Evolutionary conservation across 1,140 invertebrate genomes (phyloP), one percentile per base, ranked within the genome.

Genomic region (Dinothrombium tinctorium): DNA sequence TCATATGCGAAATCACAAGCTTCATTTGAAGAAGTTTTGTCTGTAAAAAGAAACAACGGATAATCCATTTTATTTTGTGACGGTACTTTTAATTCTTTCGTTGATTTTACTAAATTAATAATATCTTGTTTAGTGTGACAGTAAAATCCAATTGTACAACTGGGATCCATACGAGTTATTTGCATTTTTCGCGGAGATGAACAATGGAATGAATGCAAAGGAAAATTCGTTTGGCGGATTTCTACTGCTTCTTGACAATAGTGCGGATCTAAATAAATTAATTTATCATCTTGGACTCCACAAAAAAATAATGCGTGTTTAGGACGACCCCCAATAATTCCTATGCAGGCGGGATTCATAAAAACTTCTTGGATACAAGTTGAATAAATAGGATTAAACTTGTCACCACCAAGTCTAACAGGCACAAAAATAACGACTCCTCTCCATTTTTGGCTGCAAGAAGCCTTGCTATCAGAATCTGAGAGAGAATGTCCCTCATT

Each of bases 291-390:
- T 67, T 86, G 80, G 54, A 74, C 86, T 17, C 83, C 83, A 38
- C 87, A 66, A 62, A 90, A 87, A 59, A 86, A 89, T 4, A 87
- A 59, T 8, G 82, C 84, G 63, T 87, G 82, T 53, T 80, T 78
- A 3, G 82, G 82, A 50, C 76, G 66, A 6, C 84, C 83, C 3
- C 84, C 84, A 52, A 89, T 86, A 29, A 90, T 74, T 19, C 84
- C 84, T 48, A 89, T 72, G 51, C 79, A 86, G 49, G 69, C 66
- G 43, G 81, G 72, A 44, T 80, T 61, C 38, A 72, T 74, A 6
- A 90, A 64, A 4, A 87, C 54, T 25, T 71, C 68, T 41, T 78
- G 55, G 4, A 90, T 59, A 55, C 77, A 83, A 4, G 75, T 69
- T 15, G 71, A 69, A 59, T 87, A 87, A 36, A 76, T 70, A 1